These are phyloP conservation scores for Notospermus geniculatus DNA, from an alignment of 1,140 invertebrate species.

Conservation along the genomic window DNA sequence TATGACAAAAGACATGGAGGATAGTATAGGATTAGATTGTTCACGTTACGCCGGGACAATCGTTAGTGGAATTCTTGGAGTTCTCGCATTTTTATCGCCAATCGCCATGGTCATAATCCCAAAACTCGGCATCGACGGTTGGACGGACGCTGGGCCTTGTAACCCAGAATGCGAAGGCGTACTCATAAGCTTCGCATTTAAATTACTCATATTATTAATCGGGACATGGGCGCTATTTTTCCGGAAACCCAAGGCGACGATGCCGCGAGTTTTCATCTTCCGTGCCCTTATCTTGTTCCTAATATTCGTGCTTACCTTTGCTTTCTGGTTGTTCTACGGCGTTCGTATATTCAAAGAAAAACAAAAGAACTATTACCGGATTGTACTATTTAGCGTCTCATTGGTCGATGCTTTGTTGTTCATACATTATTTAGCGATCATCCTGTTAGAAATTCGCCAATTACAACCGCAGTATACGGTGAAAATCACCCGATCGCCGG, in stretches of 20 bases:
- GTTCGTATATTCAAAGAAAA: constrained; percentile 63
- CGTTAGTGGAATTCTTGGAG: constrained; percentile 72
- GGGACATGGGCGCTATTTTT: constrained; percentile 83
- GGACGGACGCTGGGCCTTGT: constrained; percentile 61
- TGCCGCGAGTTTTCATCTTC: constrained; percentile 91
- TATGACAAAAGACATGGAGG: constrained; percentile 48
- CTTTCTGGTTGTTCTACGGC: constrained; percentile 97
- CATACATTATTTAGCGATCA: constrained; percentile 90
- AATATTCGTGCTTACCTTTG: constrained; percentile 88
- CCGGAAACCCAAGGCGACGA: constrained; percentile 64
- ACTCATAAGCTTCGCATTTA: constrained; percentile 86
- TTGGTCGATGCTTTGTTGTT: constrained; percentile 90
- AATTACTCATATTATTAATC: constrained; percentile 83
- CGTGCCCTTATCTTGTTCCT: constrained; percentile 82
- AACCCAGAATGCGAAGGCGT: constrained; percentile 86
- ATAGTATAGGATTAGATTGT: constrained; percentile 55
- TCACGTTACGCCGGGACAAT: constrained; percentile 62
- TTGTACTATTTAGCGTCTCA: constrained; percentile 87
- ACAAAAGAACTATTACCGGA: constrained; percentile 56
- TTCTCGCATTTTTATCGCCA: constrained; percentile 85
- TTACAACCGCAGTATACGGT: constrained; percentile 85
- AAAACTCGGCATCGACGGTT: constrained; percentile 62
- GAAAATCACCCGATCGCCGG: constrained; percentile 88
- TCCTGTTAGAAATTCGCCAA: constrained; percentile 89
- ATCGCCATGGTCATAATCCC: constrained; percentile 92